Evolutionary conservation across 1,140 invertebrate species (phyloP), one percentile per base, ranked within the genome.

Genomic region (Solenopsis invicta): DNA sequence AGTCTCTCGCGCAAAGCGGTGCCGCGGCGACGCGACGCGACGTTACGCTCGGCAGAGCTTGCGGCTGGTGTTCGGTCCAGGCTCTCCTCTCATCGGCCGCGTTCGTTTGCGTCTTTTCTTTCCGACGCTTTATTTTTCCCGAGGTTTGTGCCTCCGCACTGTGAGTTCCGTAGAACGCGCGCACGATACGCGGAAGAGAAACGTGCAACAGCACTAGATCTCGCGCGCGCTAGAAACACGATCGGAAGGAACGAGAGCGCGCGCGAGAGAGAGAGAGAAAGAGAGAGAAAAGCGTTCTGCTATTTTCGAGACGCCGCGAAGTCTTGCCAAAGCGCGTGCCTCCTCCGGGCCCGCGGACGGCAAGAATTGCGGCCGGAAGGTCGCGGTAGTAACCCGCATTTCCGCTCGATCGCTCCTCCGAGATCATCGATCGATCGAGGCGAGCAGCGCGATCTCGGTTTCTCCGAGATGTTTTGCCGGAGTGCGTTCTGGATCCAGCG

Each of bases 301-400:
- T 91, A 91, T 91, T 91, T 91, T 91, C 89, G 89, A 91, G 89
- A 86, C 89, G 71, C 89, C 72, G 87, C 81, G 89, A 77, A 86
- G 87, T 77, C 72, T 74, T 87, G 89, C 89, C 89, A 91, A 91
- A 90, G 81, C 71, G 81, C 71, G 89, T 59, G 86, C 69, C 76
- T 74, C 76, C 59, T 71, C 52, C 41, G 4, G 59, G 64, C 52
- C 56, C 66, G 88, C 21, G 78, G 10, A 41, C 34, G 41, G 21
- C 24, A 34, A 54, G 45, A 81, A 54, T 76, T 62, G 84, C 56
- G 84, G 64, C 71, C 72, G 88, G 82, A 89, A 89, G 87, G 82
- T 89, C 82, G 72, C 72, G 56, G 18, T 29, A 54, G 59, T 74
- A n/a, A 41, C 13, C 29, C 29, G 72, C 72, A 66, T 62, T 62